Percentiles rank a stretch among this genome's conserved stretches.
Conservation (phyloP, 2,113 vertebrate genomes). For the Elachura formosa region DNA sequence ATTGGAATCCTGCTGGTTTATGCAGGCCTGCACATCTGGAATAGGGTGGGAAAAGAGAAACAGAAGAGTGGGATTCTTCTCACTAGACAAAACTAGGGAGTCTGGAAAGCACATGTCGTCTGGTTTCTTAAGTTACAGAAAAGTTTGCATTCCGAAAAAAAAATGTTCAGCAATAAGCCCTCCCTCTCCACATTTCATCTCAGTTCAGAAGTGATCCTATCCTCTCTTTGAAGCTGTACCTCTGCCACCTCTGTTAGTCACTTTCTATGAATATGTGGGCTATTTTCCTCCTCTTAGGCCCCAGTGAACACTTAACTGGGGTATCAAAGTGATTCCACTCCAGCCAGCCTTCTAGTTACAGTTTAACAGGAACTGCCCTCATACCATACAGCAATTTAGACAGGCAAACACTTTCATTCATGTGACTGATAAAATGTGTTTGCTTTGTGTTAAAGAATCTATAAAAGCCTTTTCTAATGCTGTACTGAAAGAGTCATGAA, state of each 20-base stretch:
- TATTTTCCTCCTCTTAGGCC: neutral
- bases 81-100: conserved; percentile 32
- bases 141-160: conserved; percentile 32
- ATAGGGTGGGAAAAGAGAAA: conserved; percentile 56
- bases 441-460: conserved; percentile 52
- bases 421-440: conserved; percentile 43
- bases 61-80: conserved; percentile 30
- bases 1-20: conserved; percentile 65
- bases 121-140: conserved; percentile 46
- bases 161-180: neutral
- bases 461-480: conserved; percentile 23
- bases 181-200: neutral
- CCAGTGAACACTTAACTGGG: neutral
- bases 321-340: neutral
- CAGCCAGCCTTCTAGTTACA: conserved; percentile 14
- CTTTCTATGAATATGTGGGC: neutral
- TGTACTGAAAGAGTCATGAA: conserved; percentile 11
- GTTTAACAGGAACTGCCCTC: conserved; percentile 20
- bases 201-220: neutral
- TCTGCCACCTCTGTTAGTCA: neutral
- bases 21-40: conserved; percentile 65
- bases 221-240: neutral
- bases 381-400: neutral
- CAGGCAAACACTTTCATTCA: conserved; percentile 41
- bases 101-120: conserved; percentile 59